Evolutionary conservation across 2,797 vertebrate genomes (phyloP).

Genomic region (Leptoclinus maculatus): DNA sequence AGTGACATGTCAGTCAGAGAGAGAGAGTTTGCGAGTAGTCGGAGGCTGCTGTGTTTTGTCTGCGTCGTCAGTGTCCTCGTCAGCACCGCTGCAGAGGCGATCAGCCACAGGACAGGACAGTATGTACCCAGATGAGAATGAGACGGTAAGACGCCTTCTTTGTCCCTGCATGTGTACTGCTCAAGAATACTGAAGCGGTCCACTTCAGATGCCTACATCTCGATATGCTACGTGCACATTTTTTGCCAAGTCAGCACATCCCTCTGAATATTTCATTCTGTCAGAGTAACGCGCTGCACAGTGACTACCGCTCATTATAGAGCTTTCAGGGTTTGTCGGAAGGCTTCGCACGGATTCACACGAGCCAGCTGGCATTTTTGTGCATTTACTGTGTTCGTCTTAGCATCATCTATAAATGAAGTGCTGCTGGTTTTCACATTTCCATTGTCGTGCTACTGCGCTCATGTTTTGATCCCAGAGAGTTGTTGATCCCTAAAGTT

Average conservation of each 20-base stretch:
- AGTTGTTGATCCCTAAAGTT: constrained; percentile 36
- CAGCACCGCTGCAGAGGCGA: constrained; percentile 47
- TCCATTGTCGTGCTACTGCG: neutral
- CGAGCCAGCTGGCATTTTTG: constrained; percentile 4
- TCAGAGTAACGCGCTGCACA: constrained; percentile 5
- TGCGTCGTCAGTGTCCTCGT: constrained; percentile 35
- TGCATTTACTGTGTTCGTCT: neutral
- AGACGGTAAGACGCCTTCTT: constrained; percentile 70
- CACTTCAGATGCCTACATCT: neutral
- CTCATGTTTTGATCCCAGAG: constrained; percentile 4
- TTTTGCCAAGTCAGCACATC: constrained; percentile 46
- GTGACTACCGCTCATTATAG: neutral
- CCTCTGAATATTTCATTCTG: neutral
- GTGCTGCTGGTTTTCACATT: neutral
- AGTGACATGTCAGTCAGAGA: constrained; percentile 65
- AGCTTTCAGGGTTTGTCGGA: constrained; percentile 8
- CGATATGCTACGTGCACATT: neutral
- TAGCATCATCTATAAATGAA: constrained; percentile 28
- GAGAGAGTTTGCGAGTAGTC: constrained; percentile 52
- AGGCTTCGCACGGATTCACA: constrained; percentile 10
- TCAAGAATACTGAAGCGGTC: neutral
- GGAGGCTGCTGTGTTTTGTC: constrained; percentile 36
- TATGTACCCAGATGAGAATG: constrained; percentile 75
- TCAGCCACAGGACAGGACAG: constrained; percentile 66
- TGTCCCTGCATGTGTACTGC: constrained; percentile 9